Percentiles rank a stretch among this genome's conserved stretches.
phyloP scores from a whole-genome alignment of 2,888 invertebrate genomes.

The Ethmia dodecea region DNA sequence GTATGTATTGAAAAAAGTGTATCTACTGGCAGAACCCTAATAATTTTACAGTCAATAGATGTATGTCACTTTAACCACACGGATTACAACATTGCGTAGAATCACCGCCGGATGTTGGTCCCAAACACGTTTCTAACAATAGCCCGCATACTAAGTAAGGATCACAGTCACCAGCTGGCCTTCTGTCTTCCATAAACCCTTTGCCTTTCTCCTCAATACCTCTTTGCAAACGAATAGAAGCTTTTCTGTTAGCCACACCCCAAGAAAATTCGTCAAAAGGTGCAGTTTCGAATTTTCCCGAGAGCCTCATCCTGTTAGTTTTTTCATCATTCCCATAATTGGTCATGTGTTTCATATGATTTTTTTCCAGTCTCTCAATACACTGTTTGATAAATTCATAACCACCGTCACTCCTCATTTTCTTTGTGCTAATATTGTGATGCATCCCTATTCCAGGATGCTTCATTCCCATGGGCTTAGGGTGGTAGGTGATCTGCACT shows the following conservation, averaged over 20 bases:
- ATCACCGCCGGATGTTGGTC: too few relatives aligned
- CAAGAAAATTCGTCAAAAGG: constrained; percentile 92
- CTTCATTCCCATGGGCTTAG: constrained; percentile 88
- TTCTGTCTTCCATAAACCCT: constrained; percentile 95
- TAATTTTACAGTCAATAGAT: too few relatives aligned
- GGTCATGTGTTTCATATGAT: constrained; percentile 86
- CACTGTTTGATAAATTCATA: too few relatives aligned
- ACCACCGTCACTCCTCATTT: constrained; percentile 89
- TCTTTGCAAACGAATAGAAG: constrained; percentile 95
- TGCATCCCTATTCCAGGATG: constrained; percentile 93
- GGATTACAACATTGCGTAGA: too few relatives aligned
- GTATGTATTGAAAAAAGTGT: too few relatives aligned
- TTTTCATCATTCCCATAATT: constrained; percentile 95
- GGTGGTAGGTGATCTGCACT: constrained; percentile 81
- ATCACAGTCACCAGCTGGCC: constrained; percentile 95
- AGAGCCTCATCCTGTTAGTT: constrained; percentile 95
- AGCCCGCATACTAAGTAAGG: constrained; percentile 82
- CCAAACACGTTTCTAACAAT: constrained; percentile 59
- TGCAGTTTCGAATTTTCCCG: constrained; percentile 96
- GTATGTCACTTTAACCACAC: too few relatives aligned
- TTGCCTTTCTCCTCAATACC: constrained; percentile 89
- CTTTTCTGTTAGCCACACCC: constrained; percentile 93
- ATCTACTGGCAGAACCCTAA: too few relatives aligned
- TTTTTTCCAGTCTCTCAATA: constrained; percentile 87
- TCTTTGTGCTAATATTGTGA: constrained; percentile 91